These are phyloP conservation scores for silkworm (Bombyx mori) DNA, from an alignment of 1,140 invertebrate genomes.

Conservation along the genomic window ASM3026992v2 NC_085131.1:1705001-1705500, in stretches of 20 bases:
- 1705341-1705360: no score
- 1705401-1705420: constrained; percentile 5
- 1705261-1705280: constrained; percentile 17
- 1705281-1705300: constrained; percentile 22
- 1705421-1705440: constrained; percentile 5
- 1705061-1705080: constrained; percentile 33
- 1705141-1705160: constrained; percentile 59
- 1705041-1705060: constrained; percentile 15
- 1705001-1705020: background rate
- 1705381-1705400: constrained; percentile 5
- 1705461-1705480: constrained; percentile 17
- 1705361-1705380: constrained; percentile 9
- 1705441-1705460: constrained; percentile 9
- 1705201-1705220: constrained; percentile 58
- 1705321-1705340: constrained; percentile 9
- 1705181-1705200: constrained; percentile 60
- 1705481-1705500: constrained; percentile 14
- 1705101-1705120: constrained; percentile 68
- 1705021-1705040: constrained; percentile 11
- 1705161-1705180: constrained; percentile 68
- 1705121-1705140: constrained; percentile 62
- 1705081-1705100: constrained; percentile 38
- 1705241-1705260: constrained; percentile 47
- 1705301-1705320: constrained; percentile 4
- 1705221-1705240: constrained; percentile 63